phyloP scores from a whole-genome alignment of 64 coral and sea anemone genomes.

The Trachythela sp. region DNA sequence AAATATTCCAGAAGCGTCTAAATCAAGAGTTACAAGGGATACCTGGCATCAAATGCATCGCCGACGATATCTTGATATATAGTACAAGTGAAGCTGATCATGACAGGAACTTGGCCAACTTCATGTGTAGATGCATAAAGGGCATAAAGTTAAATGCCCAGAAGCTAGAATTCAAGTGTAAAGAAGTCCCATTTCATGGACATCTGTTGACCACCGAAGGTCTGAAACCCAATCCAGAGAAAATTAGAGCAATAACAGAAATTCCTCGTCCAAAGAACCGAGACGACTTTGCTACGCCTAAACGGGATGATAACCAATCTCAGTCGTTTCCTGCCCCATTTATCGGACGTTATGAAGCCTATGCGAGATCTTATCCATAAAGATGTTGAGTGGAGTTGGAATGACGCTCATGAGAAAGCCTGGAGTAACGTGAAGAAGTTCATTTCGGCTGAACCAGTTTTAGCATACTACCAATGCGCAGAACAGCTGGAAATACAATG shows the following conservation, averaged over 20 bases:
- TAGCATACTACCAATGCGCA: not conserved
- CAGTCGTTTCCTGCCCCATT: not conserved
- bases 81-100: not conserved
- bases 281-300: not conserved
- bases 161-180: not conserved
- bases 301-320: not conserved
- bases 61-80: not conserved
- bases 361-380: not conserved
- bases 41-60: not conserved
- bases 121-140: not conserved
- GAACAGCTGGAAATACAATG: not conserved
- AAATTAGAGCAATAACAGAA: not conserved
- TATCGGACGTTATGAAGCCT: not conserved
- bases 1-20: not conserved
- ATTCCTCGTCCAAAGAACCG: not conserved
- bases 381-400: not conserved
- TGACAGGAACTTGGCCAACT: not conserved
- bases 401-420: not conserved
- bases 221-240: not conserved
- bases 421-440: not conserved
- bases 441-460: not conserved
- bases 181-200: not conserved
- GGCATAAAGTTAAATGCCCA: not conserved
- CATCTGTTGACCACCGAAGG: not conserved
- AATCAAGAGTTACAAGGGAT: not conserved